Base-by-base conservation (phyloP, 2,888 invertebrate species). In the Ptilodon capucinus region DNA sequence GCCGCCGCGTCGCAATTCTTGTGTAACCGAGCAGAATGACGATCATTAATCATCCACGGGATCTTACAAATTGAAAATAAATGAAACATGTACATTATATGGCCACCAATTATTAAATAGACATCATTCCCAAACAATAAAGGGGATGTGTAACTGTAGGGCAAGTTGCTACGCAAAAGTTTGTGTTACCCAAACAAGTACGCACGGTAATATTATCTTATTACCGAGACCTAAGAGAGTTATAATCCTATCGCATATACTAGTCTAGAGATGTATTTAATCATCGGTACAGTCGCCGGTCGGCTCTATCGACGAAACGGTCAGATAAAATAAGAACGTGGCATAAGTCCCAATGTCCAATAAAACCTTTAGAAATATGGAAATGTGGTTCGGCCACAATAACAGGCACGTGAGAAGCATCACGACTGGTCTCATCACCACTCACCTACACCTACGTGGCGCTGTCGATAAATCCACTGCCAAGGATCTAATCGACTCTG, bases 71-170 rank as follows among this genome's bases (percentile, higher is more conserved):
- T 34, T 17, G 17, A 16, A 32, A 8, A 30, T n/a, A 13, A 2
- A 64, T 48, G n/a, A n/a, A n/a, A 64, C 51, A 66, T 64, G 63
- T 53, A 59, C 59, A 64, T 63, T 61, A 45, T 54, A 63, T 66
- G 64, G 64, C 63, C 64, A 59, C 38, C 39, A 42, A 62, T 7
- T 47, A 64, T 64, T 56, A 57, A 57, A 46, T 50, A 56, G 50
- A 43, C 39, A 36, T 38, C 38, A 28, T 3, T 28, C n/a, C n/a
- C n/a, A n/a, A n/a, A 28, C 25, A 9, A 9, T 28, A 7, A 6
- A 1, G 21, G 7, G 21, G 21, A 21, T 21, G 21, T 21, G 1
- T n/a, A n/a, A n/a, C n/a, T n/a, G n/a, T n/a, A n/a, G n/a, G n/a
- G n/a, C n/a, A n/a, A n/a, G n/a, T n/a, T n/a, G n/a, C n/a, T n/a